Evolutionary conservation across 2,113 vertebrate species (phyloP), one percentile per base, ranked within the genome.

Genomic region (Phalacrocorax brasilianus): DNA sequence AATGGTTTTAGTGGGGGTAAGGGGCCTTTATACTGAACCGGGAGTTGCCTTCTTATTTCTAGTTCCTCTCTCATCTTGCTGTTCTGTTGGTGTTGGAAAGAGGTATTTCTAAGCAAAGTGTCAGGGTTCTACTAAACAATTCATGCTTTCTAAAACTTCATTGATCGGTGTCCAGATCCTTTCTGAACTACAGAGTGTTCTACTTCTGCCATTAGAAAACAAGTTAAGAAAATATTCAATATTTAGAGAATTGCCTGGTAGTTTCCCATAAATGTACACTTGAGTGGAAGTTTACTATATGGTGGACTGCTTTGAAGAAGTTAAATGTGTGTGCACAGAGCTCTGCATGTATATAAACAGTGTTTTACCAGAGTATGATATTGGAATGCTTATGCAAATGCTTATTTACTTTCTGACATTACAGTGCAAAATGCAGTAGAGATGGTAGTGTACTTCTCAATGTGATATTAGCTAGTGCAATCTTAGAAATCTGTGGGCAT

Each of bases 171-270:
- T 86, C 84, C 82, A 89, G 52, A 67, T 72, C 38, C 61, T 74
- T 82, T 70, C 84, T 84, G 91, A 16, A 66, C 59, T 87, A 73
- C 55, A 49, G 50, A 76, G 73, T 62, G 22, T 94, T 95, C 72
- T 79, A 49, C 56, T 85, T 95, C 92, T 96, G 70, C 75, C 66
- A 33, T 75, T 86, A 95, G 83, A 91, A 95, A 93, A 89, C 24
- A 86, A 91, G 65, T 91, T 91, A 88, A 84, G 71, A 83, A 82
- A 86, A 81, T 56, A 44, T 13, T 38, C 27, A 61, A 3, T 89
- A 65, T 91, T 62, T 84, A 82, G 80, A 66, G 44, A 92, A 75
- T 84, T 84, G 58, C 44, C 40, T 93, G 72, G 61, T 91, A 83
- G 85, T 71, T 92, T 88, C 53, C 62, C 49, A 55, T 85, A 67